Base-by-base conservation (phyloP, 2,888 invertebrate species). In the Thumatha senex region DNA sequence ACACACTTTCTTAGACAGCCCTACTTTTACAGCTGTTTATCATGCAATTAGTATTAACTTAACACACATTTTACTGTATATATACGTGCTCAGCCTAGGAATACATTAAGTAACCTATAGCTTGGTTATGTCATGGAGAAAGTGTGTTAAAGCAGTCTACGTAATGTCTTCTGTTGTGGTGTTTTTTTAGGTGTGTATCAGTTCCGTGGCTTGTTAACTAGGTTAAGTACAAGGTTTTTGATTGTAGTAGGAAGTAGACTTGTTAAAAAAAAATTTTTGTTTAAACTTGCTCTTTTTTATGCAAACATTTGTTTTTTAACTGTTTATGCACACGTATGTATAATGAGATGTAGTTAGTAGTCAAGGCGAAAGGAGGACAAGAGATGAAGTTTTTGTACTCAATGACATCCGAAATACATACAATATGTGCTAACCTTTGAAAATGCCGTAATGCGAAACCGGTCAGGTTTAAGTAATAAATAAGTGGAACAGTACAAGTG, bases 71-170 rank as follows among this genome's bases (percentile, higher is more conserved):
- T 18, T 15, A 39, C 30, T 24, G 41, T 51, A 45, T 51, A 24
- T 24, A 12, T 46, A 46, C 50, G 40, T 36, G 50, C 7, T 40
- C 14, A 11, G 46, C 46, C 15, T 46, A 38, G 13, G 7, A 41
- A 33, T 36, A 31, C 24, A 15, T 49, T 48, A 62, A 59, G 51
- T 63, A 62, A 63, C 47, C 45, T 50, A 53, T 53, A 15, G 47
- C 7, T 14, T 10, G 29, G 35, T 62, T 63, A 63, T 51, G 33
- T 63, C 62, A 63, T 11, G 11, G 49, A 49, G 62, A 62, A 63
- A 62, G 62, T 49, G 60, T 61, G 18, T 24, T 63, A 56, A 48
- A 39, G 43, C 31, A 15, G 5, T 0, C 49, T 47, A 63, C 41
- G 54, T 63, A 62, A 62, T 33, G n/a, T n/a, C 7, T 18, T 9